These are phyloP conservation scores for Drosophila paulistorum DNA, from an alignment of 1,140 invertebrate genomes.

Conservation along the genomic window DNA sequence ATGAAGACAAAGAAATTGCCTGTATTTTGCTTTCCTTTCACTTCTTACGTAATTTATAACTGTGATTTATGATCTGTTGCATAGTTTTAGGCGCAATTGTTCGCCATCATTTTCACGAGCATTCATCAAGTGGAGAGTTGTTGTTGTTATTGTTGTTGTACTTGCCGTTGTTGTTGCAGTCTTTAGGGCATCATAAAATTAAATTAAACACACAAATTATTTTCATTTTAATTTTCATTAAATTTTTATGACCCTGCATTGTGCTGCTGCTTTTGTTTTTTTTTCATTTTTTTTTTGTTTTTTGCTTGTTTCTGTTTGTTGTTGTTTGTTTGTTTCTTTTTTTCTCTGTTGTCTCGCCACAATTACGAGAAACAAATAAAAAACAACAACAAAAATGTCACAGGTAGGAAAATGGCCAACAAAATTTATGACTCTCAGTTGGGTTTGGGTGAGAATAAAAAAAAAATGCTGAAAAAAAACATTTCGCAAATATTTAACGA, in stretches of 20 bases:
- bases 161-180: constrained; percentile 24
- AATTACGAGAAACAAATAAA: constrained; percentile 76
- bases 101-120: constrained; percentile 33
- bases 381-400: constrained; percentile 74
- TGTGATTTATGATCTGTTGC: constrained; percentile 73
- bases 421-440: constrained; percentile 68
- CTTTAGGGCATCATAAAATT: constrained; percentile 76
- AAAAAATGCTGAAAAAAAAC: constrained; percentile 25
- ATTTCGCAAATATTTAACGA: constrained; percentile 73
- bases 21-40: background rate
- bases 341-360: constrained; percentile 65
- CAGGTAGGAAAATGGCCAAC: constrained; percentile 70
- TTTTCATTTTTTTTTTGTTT: background rate
- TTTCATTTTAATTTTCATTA: constrained; percentile 81
- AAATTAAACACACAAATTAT: constrained; percentile 80
- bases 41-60: constrained; percentile 58
- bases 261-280: constrained; percentile 44
- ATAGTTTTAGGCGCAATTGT: constrained; percentile 73
- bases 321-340: constrained; percentile 25
- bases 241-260: constrained; percentile 70
- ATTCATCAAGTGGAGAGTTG: constrained; percentile 40
- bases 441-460: constrained; percentile 31
- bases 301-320: constrained; percentile 28
- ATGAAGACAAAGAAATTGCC: background rate
- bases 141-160: background rate